phyloP scores from a whole-genome alignment of 2,797 vertebrate genomes.

The Helarctos malayanus region DNA sequence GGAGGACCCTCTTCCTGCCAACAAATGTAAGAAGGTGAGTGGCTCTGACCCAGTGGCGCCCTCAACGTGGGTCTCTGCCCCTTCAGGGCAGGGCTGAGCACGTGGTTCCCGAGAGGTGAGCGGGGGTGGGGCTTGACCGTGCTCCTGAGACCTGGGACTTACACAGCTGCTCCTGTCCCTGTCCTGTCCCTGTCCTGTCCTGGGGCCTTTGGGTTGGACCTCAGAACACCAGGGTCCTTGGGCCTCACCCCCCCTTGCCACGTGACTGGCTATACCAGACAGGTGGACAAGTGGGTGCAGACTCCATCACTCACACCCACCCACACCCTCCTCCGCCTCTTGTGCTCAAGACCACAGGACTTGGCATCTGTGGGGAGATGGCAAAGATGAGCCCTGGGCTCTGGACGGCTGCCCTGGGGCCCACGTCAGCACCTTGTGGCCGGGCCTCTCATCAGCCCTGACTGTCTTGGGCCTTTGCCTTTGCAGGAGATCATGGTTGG shows the following conservation, averaged over 20 bases:
- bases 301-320: not conserved
- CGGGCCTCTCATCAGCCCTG: not conserved
- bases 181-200: not conserved
- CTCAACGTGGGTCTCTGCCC: no score
- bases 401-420: not conserved
- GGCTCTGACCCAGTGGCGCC: not conserved
- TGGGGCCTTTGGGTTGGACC: not conserved
- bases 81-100: not conserved
- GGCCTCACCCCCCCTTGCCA: not conserved
- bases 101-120: not conserved
- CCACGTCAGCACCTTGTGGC: not conserved
- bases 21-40: conserved; percentile 96
- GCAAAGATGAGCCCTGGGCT: not conserved
- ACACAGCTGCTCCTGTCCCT: not conserved
- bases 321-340: not conserved
- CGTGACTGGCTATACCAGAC: not conserved
- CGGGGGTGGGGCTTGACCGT: not conserved
- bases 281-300: not conserved
- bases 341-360: rapidly evolving
- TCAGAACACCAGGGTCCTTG: not conserved
- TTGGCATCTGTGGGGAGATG: not conserved
- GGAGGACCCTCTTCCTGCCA: conserved; percentile 92
- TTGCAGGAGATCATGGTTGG: conserved; percentile 97
- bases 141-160: not conserved
- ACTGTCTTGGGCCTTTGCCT: conserved; percentile 34